Conservation (phyloP, 1,140 invertebrate species). For the Geopemphigus sp. region DNA sequence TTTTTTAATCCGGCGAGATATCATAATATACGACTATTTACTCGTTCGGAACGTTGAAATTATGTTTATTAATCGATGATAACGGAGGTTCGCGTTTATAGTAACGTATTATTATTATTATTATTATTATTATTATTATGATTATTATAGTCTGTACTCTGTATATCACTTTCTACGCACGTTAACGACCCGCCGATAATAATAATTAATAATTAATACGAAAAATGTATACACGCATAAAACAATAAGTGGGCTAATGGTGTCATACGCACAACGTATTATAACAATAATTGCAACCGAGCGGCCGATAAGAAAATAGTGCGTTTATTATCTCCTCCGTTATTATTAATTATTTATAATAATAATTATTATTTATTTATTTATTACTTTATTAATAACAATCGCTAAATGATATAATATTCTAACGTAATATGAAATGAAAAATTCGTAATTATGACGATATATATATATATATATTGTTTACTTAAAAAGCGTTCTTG, state of each 20-base stretch:
- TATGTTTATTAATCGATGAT: no score
- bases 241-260: constrained; percentile 1
- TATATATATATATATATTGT: background rate
- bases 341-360: background rate
- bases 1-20: no score
- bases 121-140: background rate
- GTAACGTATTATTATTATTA: background rate
- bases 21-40: no score
- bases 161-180: background rate
- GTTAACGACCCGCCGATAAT: background rate
- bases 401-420: no score
- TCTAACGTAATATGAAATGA: no score
- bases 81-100: no score
- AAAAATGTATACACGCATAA: background rate
- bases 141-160: background rate
- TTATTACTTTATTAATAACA: background rate
- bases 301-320: background rate
- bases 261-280: background rate
- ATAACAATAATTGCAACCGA: background rate
- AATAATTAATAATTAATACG: background rate
- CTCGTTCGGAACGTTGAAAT: no score
- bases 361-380: background rate
- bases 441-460: no score
- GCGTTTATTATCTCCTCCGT: background rate
- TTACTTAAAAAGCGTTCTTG: background rate